Conservation (phyloP, 2,888 invertebrate genomes). For the Pimpla rufipes region DNA sequence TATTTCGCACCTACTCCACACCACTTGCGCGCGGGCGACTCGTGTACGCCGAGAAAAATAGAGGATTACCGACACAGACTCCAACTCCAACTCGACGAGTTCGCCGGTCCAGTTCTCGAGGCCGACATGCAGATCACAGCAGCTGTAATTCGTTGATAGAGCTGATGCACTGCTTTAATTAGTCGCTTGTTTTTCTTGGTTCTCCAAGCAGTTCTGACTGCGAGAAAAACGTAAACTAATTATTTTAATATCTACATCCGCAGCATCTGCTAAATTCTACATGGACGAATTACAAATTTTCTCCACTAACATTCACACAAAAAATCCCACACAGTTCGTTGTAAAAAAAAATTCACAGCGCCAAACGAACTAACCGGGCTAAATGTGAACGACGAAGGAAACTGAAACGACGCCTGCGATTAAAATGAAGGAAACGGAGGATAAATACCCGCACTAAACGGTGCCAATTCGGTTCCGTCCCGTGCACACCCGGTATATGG, state of each 20-base stretch:
- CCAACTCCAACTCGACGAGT: background rate
- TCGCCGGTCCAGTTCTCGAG: background rate
- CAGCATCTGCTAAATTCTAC: background rate
- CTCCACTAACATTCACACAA: no score
- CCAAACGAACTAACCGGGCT: no score
- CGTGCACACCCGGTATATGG: constrained; percentile 76
- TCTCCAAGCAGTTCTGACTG: background rate
- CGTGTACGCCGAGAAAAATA: background rate
- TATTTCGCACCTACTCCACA: background rate
- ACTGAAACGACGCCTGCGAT: no score
- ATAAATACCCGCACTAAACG: background rate
- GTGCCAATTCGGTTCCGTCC: constrained; percentile 31
- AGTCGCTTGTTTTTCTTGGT: background rate
- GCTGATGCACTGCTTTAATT: background rate
- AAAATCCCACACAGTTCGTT: no score
- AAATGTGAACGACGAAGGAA: no score
- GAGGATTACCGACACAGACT: constrained; percentile 1
- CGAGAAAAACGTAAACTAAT: background rate
- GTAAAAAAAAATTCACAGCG: no score
- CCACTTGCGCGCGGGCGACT: background rate
- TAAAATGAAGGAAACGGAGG: background rate
- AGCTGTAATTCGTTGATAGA: background rate
- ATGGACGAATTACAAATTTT: no score
- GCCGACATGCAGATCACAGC: constrained; percentile 7
- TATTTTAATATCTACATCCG: background rate